Conservation (phyloP, 2,797 vertebrate genomes). For the Channa striata region DNA sequence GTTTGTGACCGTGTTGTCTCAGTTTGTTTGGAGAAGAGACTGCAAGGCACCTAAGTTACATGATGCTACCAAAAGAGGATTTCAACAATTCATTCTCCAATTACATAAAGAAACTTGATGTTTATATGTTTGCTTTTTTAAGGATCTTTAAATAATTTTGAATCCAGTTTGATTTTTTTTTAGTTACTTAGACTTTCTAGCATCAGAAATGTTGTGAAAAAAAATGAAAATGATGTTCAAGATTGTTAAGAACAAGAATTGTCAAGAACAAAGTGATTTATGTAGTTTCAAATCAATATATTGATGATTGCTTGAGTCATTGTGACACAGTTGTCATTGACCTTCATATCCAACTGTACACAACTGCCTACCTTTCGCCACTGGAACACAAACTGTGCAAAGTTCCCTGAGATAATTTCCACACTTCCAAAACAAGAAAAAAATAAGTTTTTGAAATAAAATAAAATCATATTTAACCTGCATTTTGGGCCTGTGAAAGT, state of each 20-base stretch:
- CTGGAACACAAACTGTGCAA: too few relatives aligned
- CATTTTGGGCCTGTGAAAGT: too few relatives aligned
- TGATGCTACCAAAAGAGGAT: background rate
- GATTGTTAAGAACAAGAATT: conserved; percentile 5
- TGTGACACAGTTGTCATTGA: conserved; percentile 12
- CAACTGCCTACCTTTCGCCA: too few relatives aligned
- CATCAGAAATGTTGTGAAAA: too few relatives aligned
- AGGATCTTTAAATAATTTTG: background rate
- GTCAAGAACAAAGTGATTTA: conserved; percentile 9
- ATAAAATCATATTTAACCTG: too few relatives aligned
- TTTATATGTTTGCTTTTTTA: background rate
- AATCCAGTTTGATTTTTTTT: conserved; percentile 1
- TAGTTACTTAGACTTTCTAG: background rate
- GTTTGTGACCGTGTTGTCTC: background rate
- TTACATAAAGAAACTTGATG: background rate
- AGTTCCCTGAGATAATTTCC: conserved; percentile 6
- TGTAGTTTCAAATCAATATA: conserved; percentile 19
- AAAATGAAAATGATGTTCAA: background rate
- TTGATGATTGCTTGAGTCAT: background rate
- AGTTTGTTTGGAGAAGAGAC: background rate
- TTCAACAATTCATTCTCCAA: conserved; percentile 5
- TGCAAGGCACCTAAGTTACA: background rate
- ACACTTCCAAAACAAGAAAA: background rate
- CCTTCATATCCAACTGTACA: conserved; percentile 10
- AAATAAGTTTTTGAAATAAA: too few relatives aligned